Base-by-base conservation (phyloP, 2,888 invertebrate species). In the Watsonalla binaria region DNA sequence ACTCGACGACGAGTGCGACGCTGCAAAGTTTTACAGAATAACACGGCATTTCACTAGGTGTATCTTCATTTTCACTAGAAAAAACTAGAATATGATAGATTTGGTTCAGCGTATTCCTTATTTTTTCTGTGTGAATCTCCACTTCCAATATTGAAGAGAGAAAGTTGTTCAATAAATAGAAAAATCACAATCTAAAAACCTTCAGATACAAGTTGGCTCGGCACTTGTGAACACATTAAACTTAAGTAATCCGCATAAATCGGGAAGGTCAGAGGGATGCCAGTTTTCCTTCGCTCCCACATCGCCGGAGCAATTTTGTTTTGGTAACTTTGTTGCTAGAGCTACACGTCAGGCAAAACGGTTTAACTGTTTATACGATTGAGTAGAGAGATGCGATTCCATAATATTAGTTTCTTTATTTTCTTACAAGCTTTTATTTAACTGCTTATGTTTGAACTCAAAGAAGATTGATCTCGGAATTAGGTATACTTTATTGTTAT, bases 231-330 rank as follows among this genome's bases (percentile, higher is more conserved):
- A 50, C 55, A 37, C 52, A 45, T 51, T 55, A 53, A 53, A 53
- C 45, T 56, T 51, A 48, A 51, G 51, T 51, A 56, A 53, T 56
- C 53, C 55, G 51, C 45, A 53, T 53, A 14, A 51, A 53, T 56
- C 53, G 13, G 14, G 33, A 47, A 33, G 47, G 47, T 34, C 47
- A 48, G 34, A 35, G 6, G 11, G 58, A 60, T 58, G 57, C 47
- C 61, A 56, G 51, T 45, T 53, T 48, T 52, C 54, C 58, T 54
- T 60, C 63, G 55, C 60, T 60, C 54, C 60, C 61, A 59, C 60
- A 57, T 59, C 54, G 47, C 54, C 52, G 47, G 54, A 51, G 56
- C 55, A 60, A 63, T 68, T 68, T 72, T 63, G 66, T 70, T 71
- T 67, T 59, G 50, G 56, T 60, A 60, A 63, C 61, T 61, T 61